Conservation (phyloP, 2,888 invertebrate species). For the Conomelus anceps region DNA sequence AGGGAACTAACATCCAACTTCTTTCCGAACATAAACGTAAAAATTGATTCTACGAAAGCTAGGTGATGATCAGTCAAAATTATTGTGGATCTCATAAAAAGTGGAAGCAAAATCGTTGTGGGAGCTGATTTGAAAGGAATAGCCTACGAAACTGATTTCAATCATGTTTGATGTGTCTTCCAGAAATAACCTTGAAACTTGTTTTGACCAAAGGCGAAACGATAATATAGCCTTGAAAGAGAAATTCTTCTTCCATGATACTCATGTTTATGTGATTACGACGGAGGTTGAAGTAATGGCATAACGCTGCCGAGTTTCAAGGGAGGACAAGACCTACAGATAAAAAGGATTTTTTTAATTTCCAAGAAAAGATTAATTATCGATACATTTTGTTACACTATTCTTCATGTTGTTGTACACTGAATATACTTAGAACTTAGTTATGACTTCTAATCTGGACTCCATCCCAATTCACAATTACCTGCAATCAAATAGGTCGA, state of each 20-base stretch:
- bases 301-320: not conserved
- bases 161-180: not conserved
- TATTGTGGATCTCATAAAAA: too few relatives aligned
- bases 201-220: not conserved
- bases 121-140: not conserved
- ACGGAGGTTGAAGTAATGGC: not conserved
- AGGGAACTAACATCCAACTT: too few relatives aligned
- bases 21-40: too few relatives aligned
- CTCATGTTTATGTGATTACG: not conserved
- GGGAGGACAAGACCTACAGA: too few relatives aligned
- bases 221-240: not conserved
- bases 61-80: not conserved
- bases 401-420: too few relatives aligned
- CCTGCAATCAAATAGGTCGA: too few relatives aligned
- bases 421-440: too few relatives aligned
- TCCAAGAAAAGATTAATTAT: too few relatives aligned
- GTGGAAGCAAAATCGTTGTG: not conserved
- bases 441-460: too few relatives aligned
- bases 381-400: too few relatives aligned
- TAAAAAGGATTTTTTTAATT: too few relatives aligned
- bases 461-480: too few relatives aligned
- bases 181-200: not conserved
- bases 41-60: not conserved
- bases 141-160: not conserved
- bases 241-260: not conserved